Conservation (phyloP, 1,140 invertebrate species). For the Cyrtorhinus lividipennis region DNA sequence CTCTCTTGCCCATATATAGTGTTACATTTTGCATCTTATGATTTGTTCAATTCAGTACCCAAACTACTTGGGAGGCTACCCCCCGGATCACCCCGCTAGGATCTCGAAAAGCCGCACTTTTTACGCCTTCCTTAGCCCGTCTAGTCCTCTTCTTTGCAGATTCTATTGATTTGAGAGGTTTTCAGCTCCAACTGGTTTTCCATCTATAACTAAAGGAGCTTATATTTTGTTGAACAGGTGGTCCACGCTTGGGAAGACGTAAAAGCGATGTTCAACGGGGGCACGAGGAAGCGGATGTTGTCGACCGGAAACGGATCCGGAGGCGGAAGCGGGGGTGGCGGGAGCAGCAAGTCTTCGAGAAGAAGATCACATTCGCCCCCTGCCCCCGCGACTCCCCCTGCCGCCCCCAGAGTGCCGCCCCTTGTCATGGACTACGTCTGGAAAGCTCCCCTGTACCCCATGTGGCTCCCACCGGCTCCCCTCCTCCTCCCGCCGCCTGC, state of each 20-base stretch:
- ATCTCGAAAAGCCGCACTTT: no score
- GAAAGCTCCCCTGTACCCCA: conserved; percentile 29
- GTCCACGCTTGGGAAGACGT: conserved; percentile 59
- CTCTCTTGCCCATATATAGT: no score
- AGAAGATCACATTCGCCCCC: conserved; percentile 17
- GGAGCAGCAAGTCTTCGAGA: conserved; percentile 25
- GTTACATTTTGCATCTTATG: no score
- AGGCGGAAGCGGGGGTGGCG: conserved; percentile 24
- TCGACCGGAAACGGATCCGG: conserved; percentile 33
- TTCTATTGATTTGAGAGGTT: no score
- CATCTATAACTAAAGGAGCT: no score
- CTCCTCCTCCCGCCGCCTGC: conserved; percentile 15
- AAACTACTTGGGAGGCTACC: no score
- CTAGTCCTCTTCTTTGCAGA: no score
- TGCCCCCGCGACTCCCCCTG: conserved; percentile 24
- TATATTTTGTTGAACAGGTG: conserved; percentile 21
- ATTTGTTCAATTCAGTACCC: no score
- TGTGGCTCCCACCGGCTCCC: conserved; percentile 22
- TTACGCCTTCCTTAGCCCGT: no score
- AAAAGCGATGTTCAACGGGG: conserved; percentile 97
- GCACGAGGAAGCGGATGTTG: conserved; percentile 74
- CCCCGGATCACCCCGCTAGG: no score
- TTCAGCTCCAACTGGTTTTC: no score
- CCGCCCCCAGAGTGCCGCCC: conserved; percentile 38
- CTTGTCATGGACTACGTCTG: conserved; percentile 53